Evolutionary conservation across 2,888 invertebrate genomes (phyloP).

Genomic region (Spilarctia lutea): DNA sequence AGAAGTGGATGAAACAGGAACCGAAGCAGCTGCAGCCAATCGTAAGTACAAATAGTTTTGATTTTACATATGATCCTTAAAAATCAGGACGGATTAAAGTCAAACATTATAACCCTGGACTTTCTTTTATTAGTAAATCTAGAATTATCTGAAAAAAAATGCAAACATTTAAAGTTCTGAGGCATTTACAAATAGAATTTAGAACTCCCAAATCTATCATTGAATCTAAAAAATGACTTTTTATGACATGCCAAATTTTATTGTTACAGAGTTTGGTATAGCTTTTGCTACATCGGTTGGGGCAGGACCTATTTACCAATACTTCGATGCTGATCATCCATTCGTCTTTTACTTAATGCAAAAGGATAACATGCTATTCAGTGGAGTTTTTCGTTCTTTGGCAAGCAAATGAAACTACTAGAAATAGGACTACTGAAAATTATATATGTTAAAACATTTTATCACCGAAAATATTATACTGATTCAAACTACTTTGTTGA

Average conservation of each 20-base stretch:
- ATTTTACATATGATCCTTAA: neutral
- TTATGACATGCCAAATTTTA: neutral
- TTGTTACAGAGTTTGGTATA: conserved; percentile 47
- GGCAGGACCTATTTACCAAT: neutral
- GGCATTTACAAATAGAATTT: neutral
- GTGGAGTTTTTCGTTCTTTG: conserved; percentile 56
- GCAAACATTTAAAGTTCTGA: too few species aligned
- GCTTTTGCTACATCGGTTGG: conserved; percentile 29
- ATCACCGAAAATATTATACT: neutral
- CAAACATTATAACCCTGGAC: too few species aligned
- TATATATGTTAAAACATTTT: too few species aligned
- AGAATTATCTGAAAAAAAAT: too few species aligned
- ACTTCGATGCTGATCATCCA: conserved; percentile 16
- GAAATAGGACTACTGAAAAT: too few species aligned
- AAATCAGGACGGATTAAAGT: too few species aligned
- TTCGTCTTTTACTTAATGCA: conserved; percentile 50
- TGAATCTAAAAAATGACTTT: neutral
- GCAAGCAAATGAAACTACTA: neutral
- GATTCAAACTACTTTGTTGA: neutral
- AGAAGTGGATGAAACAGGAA: conserved; percentile 94
- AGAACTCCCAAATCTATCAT: neutral
- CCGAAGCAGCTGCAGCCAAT: conserved; percentile 93
- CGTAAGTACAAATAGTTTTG: neutral
- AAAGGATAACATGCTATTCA: conserved; percentile 47
- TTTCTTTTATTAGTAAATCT: too few species aligned